Conservation (phyloP, 2,888 invertebrate species). For the Argyra leucocephala region DNA sequence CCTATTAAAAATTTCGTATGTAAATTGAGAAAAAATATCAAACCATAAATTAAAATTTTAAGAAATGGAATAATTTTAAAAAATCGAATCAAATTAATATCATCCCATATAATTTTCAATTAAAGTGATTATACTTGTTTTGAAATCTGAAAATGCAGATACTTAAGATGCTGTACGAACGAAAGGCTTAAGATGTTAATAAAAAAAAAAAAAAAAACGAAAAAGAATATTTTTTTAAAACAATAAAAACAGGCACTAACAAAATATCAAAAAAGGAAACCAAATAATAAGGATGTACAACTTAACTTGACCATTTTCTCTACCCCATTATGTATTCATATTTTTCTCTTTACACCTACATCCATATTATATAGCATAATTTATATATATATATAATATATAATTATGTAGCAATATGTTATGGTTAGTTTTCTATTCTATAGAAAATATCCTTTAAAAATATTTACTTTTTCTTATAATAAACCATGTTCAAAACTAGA, state of each 20-base stretch:
- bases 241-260: not conserved
- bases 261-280: not conserved
- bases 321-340: not conserved
- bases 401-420: not conserved
- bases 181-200: too few relatives aligned
- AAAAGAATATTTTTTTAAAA: not conserved
- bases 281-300: slow-evolving; percentile 3
- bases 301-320: slow-evolving; percentile 5
- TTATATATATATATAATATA: not conserved
- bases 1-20: too few relatives aligned
- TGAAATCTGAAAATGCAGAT: too few relatives aligned
- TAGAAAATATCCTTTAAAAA: slow-evolving; percentile 3
- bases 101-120: too few relatives aligned
- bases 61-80: too few relatives aligned
- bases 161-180: too few relatives aligned
- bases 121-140: too few relatives aligned
- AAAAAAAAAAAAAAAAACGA: too few relatives aligned
- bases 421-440: not conserved
- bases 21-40: too few relatives aligned
- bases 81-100: too few relatives aligned
- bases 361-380: not conserved
- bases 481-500: not conserved
- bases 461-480: slow-evolving; percentile 6
- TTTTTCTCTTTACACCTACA: not conserved
- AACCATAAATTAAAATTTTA: too few relatives aligned